These are phyloP conservation scores for Drosophila dunni DNA, from an alignment of 1,140 invertebrate genomes.

Conservation along the genomic window DNA sequence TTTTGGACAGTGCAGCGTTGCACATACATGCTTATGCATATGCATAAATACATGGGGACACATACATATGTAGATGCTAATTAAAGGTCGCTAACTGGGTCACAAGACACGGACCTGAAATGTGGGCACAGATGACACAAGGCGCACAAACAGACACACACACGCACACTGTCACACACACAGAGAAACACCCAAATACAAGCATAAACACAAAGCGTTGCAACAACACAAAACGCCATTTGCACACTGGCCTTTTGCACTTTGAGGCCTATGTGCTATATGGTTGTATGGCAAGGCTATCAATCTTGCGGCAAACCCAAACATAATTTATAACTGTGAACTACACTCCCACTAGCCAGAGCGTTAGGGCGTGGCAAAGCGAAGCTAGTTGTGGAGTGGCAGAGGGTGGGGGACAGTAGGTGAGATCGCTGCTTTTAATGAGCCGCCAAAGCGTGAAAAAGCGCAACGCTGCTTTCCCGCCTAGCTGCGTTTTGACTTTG, in stretches of 20 bases:
- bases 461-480: constrained; percentile 54
- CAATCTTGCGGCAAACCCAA: constrained; percentile 76
- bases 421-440: constrained; percentile 69
- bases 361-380: constrained; percentile 51
- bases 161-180: too few species aligned
- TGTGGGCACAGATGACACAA: constrained; percentile 48
- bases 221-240: constrained; percentile 57
- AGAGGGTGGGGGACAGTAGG: constrained; percentile 4
- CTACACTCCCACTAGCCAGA: constrained; percentile 18
- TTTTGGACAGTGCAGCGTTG: constrained; percentile 6
- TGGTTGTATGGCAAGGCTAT: constrained; percentile 52
- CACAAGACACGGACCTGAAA: constrained; percentile 50
- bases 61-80: constrained; percentile 60
- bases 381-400: constrained; percentile 5
- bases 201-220: constrained; percentile 14
- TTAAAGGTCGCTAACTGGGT: constrained; percentile 74
- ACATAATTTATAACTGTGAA: constrained; percentile 76
- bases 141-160: background rate
- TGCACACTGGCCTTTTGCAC: constrained; percentile 23
- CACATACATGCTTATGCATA: constrained; percentile 13
- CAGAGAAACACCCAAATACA: too few species aligned
- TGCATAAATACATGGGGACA: constrained; percentile 19
- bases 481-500: constrained; percentile 34
- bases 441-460: constrained; percentile 83
- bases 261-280: constrained; percentile 34